Conservation (phyloP, 2,888 invertebrate species). For the Epirrhoe alternata region DNA sequence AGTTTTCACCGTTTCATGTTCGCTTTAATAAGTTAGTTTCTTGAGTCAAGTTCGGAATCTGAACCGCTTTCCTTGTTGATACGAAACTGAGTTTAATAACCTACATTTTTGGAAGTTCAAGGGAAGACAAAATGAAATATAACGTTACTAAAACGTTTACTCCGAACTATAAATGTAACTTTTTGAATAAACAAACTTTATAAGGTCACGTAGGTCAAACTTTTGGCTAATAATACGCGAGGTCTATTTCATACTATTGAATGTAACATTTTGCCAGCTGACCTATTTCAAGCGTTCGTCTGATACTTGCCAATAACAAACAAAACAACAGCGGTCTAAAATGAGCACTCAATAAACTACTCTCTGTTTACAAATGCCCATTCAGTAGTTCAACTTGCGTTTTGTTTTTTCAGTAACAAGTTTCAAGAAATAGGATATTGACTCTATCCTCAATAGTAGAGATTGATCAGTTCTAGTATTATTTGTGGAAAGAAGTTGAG, state of each 20-base stretch:
- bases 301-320: slow-evolving; percentile 3
- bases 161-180: slow-evolving; percentile 1
- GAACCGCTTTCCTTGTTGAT: slow-evolving; percentile 24
- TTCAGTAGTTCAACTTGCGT: background rate
- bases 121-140: slow-evolving; percentile 6
- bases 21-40: slow-evolving; percentile 48
- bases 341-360: slow-evolving; percentile 6
- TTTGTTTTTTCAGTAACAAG: background rate
- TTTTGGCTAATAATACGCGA: slow-evolving; percentile 17
- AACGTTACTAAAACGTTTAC: background rate
- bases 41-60: slow-evolving; percentile 40
- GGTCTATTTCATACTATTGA: slow-evolving; percentile 5
- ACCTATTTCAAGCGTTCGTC: slow-evolving; percentile 5
- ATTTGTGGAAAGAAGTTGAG: too few relatives aligned
- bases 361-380: slow-evolving; percentile 1
- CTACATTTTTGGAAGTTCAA: slow-evolving; percentile 8
- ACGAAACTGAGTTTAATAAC: slow-evolving; percentile 11
- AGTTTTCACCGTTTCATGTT: slow-evolving; percentile 52
- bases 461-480: too few relatives aligned
- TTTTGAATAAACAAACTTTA: slow-evolving; percentile 23
- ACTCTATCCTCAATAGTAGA: too few relatives aligned
- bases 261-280: background rate
- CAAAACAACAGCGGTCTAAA: slow-evolving; percentile 4
- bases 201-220: slow-evolving; percentile 20
- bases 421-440: background rate